phyloP scores from a whole-genome alignment of 1,140 invertebrate genomes.

The Hypsibius dujardini region DNA sequence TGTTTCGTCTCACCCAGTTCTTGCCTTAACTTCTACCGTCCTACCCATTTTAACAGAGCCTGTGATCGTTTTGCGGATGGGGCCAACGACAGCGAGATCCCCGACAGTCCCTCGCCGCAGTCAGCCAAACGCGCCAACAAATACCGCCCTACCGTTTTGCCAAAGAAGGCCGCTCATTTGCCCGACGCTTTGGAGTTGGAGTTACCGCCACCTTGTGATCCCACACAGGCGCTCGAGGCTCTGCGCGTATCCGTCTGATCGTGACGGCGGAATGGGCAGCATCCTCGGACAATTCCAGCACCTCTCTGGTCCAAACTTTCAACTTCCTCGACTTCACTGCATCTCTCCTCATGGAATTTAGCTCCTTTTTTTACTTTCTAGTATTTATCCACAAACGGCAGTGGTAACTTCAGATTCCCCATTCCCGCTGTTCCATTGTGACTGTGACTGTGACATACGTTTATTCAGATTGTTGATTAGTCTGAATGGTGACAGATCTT shows the following conservation, averaged over 20 bases:
- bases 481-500: neutral
- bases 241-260: neutral
- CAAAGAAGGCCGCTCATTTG: neutral
- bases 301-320: neutral
- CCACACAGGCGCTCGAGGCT: neutral
- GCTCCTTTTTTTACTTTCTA: neutral
- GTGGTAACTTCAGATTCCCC: neutral
- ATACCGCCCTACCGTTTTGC: too few species aligned
- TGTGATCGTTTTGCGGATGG: neutral
- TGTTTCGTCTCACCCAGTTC: neutral
- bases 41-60: neutral
- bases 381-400: neutral
- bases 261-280: neutral
- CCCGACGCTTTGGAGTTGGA: neutral
- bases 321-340: conserved; percentile 1
- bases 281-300: neutral
- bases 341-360: neutral
- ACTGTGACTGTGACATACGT: too few species aligned
- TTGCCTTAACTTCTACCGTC: neutral
- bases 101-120: neutral
- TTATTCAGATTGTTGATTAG: too few species aligned
- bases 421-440: neutral
- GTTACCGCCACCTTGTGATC: neutral
- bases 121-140: neutral
- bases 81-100: neutral